Base-by-base conservation (phyloP, 2,797 vertebrate genomes). In the Sternotherus odoratus region DNA sequence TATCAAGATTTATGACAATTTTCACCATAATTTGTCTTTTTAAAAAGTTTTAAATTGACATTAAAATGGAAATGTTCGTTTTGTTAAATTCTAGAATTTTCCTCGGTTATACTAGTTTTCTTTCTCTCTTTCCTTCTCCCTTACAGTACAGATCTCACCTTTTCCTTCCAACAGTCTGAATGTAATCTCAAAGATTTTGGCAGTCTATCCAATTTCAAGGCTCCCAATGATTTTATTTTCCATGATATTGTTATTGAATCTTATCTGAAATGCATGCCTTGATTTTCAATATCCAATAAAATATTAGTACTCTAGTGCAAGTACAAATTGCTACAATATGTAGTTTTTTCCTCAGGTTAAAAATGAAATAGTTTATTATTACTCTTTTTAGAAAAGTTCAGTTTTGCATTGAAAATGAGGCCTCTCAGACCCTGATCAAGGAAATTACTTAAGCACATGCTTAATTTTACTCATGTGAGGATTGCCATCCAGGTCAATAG, bases 151-250 rank as follows among this genome's bases (percentile, higher is more conserved):
- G 79, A 78, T 84, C 57, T 93, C 85, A 51, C 82, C 91, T 80
- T 88, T 92, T 91, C 46, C 13, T 84, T 92, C 79, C 46, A 92
- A 91, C 53, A 81, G n/a, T 91, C 91, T 90, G 33, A 77, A 33
- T 79, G 16, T 86, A 92, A 87, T 30, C 81, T n/a, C 74, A 88
- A 81, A 95, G 36, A 80, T 19, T 16, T 16, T 60, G 13, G 48
- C 90, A 84, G 82, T 83, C n/a, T 88, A 87, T 53, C 81, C 46
- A 96, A 94, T 91, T 86, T 69, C 94, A 95, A 78, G 43, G 72
- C 43, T 75, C 77, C 57, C 86, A 21, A 43, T 89, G 78, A 60
- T 81, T 81, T 81, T 91, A 88, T 83, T 93, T 89, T 93, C 94
- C 92, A 93, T 30, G 91, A 21, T 11, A 28, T 39, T 15, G 24